Evolutionary conservation across 2,113 vertebrate genomes (phyloP).

Genomic region (Anser brachyrhynchus): DNA sequence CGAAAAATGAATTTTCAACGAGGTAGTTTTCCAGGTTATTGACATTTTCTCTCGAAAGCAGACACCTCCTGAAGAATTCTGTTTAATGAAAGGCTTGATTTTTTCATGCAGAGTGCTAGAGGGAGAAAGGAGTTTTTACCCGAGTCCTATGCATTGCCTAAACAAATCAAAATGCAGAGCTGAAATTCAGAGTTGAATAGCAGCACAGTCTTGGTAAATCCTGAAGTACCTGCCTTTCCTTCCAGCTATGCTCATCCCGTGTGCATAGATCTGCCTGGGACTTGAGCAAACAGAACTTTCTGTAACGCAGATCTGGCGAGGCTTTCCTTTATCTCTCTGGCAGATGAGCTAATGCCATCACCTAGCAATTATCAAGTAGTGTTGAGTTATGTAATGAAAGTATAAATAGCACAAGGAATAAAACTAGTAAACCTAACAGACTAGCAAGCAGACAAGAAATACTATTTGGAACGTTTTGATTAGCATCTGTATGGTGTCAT

Average conservation of each 20-base stretch:
- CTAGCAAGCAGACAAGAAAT: conserved; percentile 8
- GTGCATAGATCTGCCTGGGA: background rate
- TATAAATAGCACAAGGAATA: conserved; percentile 55
- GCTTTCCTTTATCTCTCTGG: conserved; percentile 6
- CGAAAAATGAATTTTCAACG: background rate
- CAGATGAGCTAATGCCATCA: conserved; percentile 50
- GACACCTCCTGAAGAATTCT: background rate
- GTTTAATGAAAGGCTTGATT: background rate
- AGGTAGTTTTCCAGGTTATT: background rate
- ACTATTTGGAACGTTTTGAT: conserved; percentile 19
- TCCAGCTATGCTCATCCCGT: background rate
- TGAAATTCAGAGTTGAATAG: background rate
- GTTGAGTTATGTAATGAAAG: conserved; percentile 61
- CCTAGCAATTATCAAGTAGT: conserved; percentile 57
- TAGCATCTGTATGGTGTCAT: background rate
- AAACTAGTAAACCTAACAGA: conserved; percentile 49
- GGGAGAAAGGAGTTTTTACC: background rate
- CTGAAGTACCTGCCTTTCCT: background rate
- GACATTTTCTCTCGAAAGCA: background rate
- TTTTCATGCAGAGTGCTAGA: background rate
- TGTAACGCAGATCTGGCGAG: background rate
- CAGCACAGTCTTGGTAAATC: background rate
- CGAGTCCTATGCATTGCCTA: background rate
- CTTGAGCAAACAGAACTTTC: background rate
- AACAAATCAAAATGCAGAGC: background rate